Conservation (phyloP, 2,113 vertebrate species). For the Saccopteryx leptura region DNA sequence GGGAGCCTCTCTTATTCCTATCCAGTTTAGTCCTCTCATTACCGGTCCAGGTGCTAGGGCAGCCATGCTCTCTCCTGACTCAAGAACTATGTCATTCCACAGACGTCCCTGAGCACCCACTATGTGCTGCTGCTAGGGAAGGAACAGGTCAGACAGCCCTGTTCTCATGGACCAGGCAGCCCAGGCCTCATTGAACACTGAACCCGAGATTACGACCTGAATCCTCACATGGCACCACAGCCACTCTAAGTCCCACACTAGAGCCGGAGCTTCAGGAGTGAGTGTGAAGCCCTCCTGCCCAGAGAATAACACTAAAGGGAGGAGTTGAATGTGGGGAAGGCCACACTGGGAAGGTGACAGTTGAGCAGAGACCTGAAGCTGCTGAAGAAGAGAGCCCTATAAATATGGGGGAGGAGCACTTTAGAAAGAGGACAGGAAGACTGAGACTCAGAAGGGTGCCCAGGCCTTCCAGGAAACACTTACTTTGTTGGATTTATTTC, state of each 20-base stretch:
- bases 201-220: neutral
- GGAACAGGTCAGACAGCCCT: neutral
- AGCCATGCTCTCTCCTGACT: neutral
- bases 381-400: neutral
- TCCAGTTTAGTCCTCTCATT: too few species aligned
- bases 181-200: neutral
- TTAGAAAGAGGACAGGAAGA: neutral
- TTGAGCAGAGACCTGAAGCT: neutral
- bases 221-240: neutral
- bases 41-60: neutral
- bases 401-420: neutral
- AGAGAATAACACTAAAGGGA: neutral
- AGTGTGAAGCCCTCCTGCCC: neutral
- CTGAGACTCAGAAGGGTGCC: fast-evolving
- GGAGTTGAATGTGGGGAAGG: neutral
- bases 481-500: neutral
- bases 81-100: neutral
- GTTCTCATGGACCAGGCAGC: neutral
- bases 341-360: neutral
- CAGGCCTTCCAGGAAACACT: neutral
- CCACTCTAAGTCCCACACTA: too few species aligned
- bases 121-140: neutral
- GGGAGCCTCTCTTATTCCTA: neutral
- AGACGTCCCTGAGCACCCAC: neutral
- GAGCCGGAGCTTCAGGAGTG: too few species aligned